Conservation (phyloP, 2,113 vertebrate species). For the Hippopotamus amphibius region DNA sequence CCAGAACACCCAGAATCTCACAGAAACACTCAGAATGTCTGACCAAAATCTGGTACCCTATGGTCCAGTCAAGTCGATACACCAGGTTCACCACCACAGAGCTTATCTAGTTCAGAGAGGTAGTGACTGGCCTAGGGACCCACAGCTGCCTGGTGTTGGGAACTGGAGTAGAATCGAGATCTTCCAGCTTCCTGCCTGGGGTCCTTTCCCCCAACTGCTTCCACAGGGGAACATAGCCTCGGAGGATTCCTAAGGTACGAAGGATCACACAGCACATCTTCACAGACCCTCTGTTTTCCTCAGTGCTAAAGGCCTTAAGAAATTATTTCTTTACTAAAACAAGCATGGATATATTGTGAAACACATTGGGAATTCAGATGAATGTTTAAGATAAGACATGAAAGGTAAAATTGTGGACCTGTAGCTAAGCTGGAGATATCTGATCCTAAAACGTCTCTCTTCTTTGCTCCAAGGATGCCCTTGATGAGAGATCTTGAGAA, state of each 20-base stretch:
- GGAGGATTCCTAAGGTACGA: background rate
- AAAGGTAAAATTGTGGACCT: background rate
- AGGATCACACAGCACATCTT: background rate
- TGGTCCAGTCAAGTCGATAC: background rate
- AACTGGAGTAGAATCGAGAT: background rate
- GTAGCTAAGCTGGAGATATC: background rate
- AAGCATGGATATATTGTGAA: background rate
- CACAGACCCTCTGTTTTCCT: background rate
- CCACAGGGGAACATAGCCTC: background rate
- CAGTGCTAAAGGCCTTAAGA: background rate
- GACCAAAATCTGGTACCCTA: background rate
- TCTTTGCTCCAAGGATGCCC: background rate
- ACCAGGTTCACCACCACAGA: background rate
- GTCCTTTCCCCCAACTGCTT: background rate
- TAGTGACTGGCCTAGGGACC: background rate
- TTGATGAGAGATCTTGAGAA: background rate
- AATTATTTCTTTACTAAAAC: background rate
- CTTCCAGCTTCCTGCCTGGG: background rate
- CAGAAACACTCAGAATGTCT: background rate
- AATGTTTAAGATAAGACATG: background rate
- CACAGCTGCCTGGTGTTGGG: background rate
- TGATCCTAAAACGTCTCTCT: background rate
- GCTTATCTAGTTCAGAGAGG: background rate
- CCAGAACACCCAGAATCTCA: background rate
- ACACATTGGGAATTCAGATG: background rate